Evolutionary conservation across 2,797 vertebrate genomes (phyloP).

Genomic region (Ispidina lecontei): DNA sequence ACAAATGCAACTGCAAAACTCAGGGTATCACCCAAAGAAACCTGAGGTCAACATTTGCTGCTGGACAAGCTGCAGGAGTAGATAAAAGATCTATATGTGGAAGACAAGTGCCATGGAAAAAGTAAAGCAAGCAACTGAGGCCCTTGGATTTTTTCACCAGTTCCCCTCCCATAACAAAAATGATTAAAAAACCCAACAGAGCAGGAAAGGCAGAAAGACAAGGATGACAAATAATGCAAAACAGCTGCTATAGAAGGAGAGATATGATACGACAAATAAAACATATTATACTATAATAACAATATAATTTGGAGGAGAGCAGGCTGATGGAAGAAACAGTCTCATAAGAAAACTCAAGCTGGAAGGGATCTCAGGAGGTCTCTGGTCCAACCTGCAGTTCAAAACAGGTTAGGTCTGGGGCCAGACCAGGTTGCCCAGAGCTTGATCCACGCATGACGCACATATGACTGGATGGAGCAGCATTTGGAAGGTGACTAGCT

Average conservation of each 20-base stretch:
- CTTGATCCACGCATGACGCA: not conserved
- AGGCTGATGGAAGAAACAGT: not conserved
- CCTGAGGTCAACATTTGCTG: fast-evolving
- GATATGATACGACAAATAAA: not conserved
- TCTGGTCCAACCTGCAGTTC: not conserved
- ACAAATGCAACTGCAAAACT: not conserved
- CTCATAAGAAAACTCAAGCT: not conserved
- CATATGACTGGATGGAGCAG: not conserved
- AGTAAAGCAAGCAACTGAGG: not conserved
- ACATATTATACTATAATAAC: not conserved
- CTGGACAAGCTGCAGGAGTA: not conserved
- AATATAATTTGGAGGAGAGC: not conserved
- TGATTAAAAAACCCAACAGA: too few relatives aligned
- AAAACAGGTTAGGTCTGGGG: slow-evolving; percentile 6
- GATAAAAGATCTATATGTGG: not conserved
- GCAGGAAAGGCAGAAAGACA: not conserved
- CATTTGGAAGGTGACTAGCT: slow-evolving; percentile 7
- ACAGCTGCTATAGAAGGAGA: not conserved
- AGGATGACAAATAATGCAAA: not conserved
- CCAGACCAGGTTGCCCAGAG: not conserved
- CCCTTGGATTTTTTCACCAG: not conserved
- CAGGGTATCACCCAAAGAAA: not conserved
- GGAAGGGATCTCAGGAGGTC: not conserved
- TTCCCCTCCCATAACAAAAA: not conserved
- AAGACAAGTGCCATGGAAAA: not conserved